phyloP scores from a whole-genome alignment of 64 coral and sea anemone species.

The Montipora foliosa region DNA sequence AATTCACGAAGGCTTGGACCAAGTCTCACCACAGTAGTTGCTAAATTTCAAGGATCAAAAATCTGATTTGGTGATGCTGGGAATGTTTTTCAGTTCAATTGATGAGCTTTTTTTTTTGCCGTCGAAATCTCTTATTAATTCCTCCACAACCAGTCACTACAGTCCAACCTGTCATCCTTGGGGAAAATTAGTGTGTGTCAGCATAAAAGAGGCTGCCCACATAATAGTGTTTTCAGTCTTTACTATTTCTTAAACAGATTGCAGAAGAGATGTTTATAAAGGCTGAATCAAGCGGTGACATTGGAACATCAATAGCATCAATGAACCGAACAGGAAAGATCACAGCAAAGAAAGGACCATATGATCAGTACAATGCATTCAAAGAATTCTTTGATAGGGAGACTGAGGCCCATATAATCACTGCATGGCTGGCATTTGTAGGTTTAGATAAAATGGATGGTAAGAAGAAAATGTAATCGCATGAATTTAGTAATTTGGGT shows the following conservation, averaged over 20 bases:
- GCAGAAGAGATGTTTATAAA: slow-evolving; percentile 43
- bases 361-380: slow-evolving; percentile 61
- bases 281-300: slow-evolving; percentile 36
- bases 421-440: slow-evolving; percentile 43
- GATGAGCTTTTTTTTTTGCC: too few relatives aligned
- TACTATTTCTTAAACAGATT: slow-evolving; percentile 35
- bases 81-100: too few relatives aligned
- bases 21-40: too few relatives aligned
- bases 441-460: slow-evolving; percentile 21
- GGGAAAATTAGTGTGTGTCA: too few relatives aligned
- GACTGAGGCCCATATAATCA: slow-evolving; percentile 53
- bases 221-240: too few relatives aligned
- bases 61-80: too few relatives aligned
- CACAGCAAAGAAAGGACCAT: slow-evolving; percentile 53
- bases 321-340: slow-evolving; percentile 57
- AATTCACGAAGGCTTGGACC: too few relatives aligned
- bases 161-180: too few relatives aligned
- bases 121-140: too few relatives aligned
- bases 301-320: slow-evolving; percentile 44
- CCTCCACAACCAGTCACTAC: too few relatives aligned
- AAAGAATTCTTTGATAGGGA: slow-evolving; percentile 57
- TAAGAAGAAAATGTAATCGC: slow-evolving; percentile 10
- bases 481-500: slow-evolving; percentile 10
- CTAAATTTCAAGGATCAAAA: too few relatives aligned
- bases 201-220: too few relatives aligned